Conservation (phyloP, 1,140 invertebrate species). For the Drosophila bocqueti region DNA sequence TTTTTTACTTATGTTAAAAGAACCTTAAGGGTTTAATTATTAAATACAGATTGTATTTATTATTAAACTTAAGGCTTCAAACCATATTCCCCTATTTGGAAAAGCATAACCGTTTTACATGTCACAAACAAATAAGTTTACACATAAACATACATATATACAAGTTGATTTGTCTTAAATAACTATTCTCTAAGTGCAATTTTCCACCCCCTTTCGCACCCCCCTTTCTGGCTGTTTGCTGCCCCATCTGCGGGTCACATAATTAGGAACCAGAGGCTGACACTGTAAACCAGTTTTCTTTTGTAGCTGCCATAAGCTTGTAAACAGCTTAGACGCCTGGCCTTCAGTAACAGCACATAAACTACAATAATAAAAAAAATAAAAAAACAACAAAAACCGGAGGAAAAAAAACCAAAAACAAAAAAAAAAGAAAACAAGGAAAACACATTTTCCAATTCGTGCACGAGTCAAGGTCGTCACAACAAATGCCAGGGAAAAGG, state of each 20-base stretch:
- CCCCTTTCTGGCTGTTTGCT: not conserved
- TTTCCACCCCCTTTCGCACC: not conserved
- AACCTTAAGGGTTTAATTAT: not conserved
- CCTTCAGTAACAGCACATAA: conserved; percentile 26
- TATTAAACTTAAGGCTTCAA: not conserved
- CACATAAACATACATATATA: not conserved
- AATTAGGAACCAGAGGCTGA: conserved; percentile 49
- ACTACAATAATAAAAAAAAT: not conserved
- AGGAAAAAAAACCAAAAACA: not conserved
- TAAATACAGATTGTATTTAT: not conserved
- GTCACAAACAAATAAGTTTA: not conserved
- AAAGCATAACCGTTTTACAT: not conserved
- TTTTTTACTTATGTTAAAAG: not conserved
- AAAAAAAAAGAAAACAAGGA: conserved; percentile 5
- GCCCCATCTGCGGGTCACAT: conserved; percentile 25
- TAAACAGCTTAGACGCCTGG: conserved; percentile 49
- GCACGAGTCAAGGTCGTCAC: conserved; percentile 44
- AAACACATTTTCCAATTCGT: conserved; percentile 51
- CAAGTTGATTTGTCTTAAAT: not conserved
- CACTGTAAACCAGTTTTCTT: conserved; percentile 45
- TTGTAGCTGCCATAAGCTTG: conserved; percentile 35
- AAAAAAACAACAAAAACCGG: not conserved
- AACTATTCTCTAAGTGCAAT: not conserved
- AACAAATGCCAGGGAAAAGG: conserved; percentile 37
- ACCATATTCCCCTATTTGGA: not conserved